Percentiles rank a stretch among this genome's conserved stretches.
phyloP scores from a whole-genome alignment of 2,113 vertebrate genomes.

The Struthio camelus region DNA sequence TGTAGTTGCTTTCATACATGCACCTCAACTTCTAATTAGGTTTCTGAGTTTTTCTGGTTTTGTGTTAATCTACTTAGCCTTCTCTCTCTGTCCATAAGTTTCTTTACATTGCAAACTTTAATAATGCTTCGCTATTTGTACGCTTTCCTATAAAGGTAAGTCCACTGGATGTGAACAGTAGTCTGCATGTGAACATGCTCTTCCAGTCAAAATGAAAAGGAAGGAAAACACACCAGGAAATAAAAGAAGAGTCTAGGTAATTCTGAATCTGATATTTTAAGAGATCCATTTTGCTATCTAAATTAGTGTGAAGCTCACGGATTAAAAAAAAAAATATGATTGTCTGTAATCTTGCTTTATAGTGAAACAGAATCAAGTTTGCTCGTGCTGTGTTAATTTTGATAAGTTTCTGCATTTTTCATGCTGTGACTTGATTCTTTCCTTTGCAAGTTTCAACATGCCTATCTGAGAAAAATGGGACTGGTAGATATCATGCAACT shows the following conservation, averaged over 20 bases:
- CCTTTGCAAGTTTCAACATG: not conserved
- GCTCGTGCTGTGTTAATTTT: not conserved
- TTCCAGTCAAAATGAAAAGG: not conserved
- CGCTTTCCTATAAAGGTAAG: not conserved
- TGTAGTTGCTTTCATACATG: not conserved
- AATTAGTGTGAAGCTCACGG: not conserved
- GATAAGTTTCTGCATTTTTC: not conserved
- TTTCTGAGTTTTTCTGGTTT: not conserved
- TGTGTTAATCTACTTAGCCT: not conserved
- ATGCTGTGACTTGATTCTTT: not conserved
- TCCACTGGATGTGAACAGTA: not conserved
- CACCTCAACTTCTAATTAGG: not conserved
- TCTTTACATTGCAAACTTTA: not conserved
- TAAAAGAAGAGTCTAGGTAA: not conserved
- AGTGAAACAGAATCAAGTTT: not conserved
- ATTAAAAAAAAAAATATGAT: not conserved
- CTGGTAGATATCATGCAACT: not conserved
- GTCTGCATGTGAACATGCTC: not conserved
- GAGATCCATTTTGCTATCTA: not conserved
- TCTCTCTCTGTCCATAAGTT: not conserved
- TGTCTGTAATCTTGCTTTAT: not conserved
- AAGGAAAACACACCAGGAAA: not conserved
- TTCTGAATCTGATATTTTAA: not conserved
- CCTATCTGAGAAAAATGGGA: not conserved
- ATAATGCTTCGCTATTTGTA: not conserved